Conservation (phyloP, 2,888 invertebrate genomes). For the Xylocampa areola region DNA sequence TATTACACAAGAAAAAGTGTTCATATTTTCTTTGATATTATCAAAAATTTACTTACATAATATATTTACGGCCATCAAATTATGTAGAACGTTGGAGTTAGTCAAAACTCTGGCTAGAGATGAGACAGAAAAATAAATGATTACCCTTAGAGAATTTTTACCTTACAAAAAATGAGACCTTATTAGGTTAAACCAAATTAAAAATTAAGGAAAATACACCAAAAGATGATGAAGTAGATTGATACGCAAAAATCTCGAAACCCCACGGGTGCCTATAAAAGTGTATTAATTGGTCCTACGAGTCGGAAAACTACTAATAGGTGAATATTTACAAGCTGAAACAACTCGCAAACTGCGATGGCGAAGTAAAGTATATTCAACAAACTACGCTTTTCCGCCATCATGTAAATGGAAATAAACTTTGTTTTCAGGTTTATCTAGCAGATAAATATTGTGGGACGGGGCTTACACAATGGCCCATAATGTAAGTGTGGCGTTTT, state of each 20-base stretch:
- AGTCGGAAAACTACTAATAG: constrained; percentile 36
- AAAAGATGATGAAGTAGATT: not conserved
- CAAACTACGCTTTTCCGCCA: constrained; percentile 26
- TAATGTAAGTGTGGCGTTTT: not conserved
- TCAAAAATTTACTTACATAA: too few species aligned
- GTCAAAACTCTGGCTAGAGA: too few species aligned
- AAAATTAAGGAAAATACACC: too few species aligned
- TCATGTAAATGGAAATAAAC: constrained; percentile 30
- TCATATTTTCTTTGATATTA: too few species aligned
- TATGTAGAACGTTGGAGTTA: too few species aligned
- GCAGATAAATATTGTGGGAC: constrained; percentile 4
- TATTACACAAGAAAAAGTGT: too few species aligned
- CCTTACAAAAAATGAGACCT: too few species aligned
- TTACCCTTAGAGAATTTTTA: too few species aligned
- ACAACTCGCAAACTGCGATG: constrained; percentile 17
- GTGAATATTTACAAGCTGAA: constrained; percentile 30
- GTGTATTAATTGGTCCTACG: constrained; percentile 12
- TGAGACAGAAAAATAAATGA: too few species aligned
- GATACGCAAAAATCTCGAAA: not conserved
- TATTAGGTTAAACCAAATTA: too few species aligned
- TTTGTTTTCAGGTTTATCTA: constrained; percentile 22
- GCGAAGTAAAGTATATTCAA: constrained; percentile 28
- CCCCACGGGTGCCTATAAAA: not conserved
- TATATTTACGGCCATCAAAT: too few species aligned
- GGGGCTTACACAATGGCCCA: constrained; percentile 2